Evolutionary conservation across 2,888 invertebrate species (phyloP).

Genomic region (Bembecia ichneumoniformis): DNA sequence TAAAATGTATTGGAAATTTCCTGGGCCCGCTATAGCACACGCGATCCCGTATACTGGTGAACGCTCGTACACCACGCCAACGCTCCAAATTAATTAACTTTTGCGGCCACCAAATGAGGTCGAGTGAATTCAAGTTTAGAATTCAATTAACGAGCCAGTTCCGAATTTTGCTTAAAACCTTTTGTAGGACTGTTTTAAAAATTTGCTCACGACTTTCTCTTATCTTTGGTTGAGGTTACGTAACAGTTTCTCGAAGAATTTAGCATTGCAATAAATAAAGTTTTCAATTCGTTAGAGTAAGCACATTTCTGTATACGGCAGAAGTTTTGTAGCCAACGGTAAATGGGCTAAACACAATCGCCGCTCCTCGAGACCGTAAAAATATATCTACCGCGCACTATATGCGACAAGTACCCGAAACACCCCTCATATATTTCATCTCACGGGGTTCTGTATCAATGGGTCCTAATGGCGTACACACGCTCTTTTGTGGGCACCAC

Average conservation of each 20-base stretch:
- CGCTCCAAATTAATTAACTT: slow-evolving; percentile 43
- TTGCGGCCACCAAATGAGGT: slow-evolving; percentile 34
- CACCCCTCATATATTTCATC: slow-evolving; percentile 40
- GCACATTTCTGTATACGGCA: neutral
- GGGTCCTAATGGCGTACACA: slow-evolving; percentile 50
- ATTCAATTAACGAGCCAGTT: slow-evolving; percentile 35
- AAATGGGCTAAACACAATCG: slow-evolving; percentile 6
- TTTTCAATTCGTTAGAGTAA: neutral
- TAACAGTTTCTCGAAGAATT: no score
- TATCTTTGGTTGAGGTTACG: no score
- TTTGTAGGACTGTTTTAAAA: no score
- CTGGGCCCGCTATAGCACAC: slow-evolving; percentile 1
- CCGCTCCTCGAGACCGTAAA: neutral
- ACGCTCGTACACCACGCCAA: slow-evolving; percentile 13
- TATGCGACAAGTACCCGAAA: slow-evolving; percentile 15
- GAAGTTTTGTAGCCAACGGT: slow-evolving; percentile 1
- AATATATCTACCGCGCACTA: neutral
- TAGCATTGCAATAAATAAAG: no score
- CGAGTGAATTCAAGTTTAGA: slow-evolving; percentile 35
- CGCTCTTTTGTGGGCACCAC: slow-evolving; percentile 29
- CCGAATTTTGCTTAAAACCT: slow-evolving; percentile 8
- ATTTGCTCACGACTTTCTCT: no score
- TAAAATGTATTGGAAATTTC: slow-evolving; percentile 8
- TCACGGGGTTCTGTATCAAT: slow-evolving; percentile 46
- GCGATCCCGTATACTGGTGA: neutral